phyloP scores from a whole-genome alignment of 1,140 invertebrate genomes.

The Pseudomyrmex gracilis region DNA sequence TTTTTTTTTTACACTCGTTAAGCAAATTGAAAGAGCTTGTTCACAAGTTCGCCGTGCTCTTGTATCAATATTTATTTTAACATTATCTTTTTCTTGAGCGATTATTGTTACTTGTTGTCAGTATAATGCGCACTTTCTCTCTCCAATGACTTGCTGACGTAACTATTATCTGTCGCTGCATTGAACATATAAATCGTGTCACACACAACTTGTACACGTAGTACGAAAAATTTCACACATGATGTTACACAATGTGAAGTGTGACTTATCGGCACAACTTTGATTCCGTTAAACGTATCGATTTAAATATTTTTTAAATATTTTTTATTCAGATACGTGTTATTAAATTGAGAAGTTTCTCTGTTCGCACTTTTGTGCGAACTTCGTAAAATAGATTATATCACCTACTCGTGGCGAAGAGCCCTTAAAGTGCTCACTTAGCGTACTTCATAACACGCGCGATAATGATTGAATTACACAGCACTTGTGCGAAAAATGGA shows the following conservation, averaged over 20 bases:
- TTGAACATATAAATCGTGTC: no score
- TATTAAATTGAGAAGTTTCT: background rate
- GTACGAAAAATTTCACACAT: no score
- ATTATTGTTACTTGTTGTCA: no score
- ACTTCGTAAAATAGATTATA: constrained; percentile 13
- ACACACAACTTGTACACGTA: no score
- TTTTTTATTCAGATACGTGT: constrained; percentile 11
- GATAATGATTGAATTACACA: constrained; percentile 38
- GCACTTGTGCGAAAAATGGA: constrained; percentile 32
- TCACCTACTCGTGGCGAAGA: constrained; percentile 26
- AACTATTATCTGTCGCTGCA: no score
- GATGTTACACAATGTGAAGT: no score
- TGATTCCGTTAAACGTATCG: no score
- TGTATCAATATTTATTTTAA: background rate
- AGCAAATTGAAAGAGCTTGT: constrained; percentile 15
- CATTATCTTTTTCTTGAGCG: background rate
- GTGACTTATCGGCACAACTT: no score
- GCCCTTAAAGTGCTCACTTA: constrained; percentile 47
- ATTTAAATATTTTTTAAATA: no score
- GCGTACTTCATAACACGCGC: constrained; percentile 38
- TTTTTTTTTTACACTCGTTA: constrained; percentile 13
- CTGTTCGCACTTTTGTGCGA: constrained; percentile 2
- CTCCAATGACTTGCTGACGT: no score
- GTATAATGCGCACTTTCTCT: no score
- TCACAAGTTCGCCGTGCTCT: constrained; percentile 2